phyloP scores from a whole-genome alignment of 1,140 invertebrate species.

The Limonius californicus region DNA sequence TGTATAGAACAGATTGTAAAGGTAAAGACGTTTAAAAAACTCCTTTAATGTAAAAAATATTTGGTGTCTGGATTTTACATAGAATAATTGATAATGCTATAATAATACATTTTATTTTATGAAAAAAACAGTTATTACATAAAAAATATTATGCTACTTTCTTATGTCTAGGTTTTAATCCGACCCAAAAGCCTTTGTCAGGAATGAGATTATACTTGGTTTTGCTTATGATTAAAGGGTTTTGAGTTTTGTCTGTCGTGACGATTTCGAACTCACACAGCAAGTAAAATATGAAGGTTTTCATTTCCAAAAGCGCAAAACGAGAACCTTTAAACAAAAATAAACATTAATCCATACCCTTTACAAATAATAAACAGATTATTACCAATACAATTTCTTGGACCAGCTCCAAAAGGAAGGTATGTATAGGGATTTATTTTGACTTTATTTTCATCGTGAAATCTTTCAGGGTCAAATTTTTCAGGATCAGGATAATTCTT shows the following conservation, averaged over 20 bases:
- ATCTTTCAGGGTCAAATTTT: conserved; percentile 51
- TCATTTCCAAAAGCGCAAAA: neutral
- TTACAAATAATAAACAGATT: too few species aligned
- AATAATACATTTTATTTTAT: too few species aligned
- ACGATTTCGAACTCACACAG: neutral
- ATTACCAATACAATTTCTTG: conserved; percentile 56
- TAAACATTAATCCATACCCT: too few species aligned
- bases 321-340: neutral
- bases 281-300: neutral
- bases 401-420: conserved; percentile 56
- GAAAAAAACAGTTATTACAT: neutral
- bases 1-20: too few species aligned
- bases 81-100: too few species aligned
- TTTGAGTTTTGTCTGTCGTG: neutral
- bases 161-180: neutral
- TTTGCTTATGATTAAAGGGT: neutral
- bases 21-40: too few species aligned
- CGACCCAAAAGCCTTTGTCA: neutral
- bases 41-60: too few species aligned
- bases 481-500: conserved; percentile 24
- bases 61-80: too few species aligned
- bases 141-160: neutral
- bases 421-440: conserved; percentile 46
- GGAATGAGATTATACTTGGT: neutral
- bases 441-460: conserved; percentile 47